Percentiles rank a stretch among this genome's conserved stretches.
Conservation (phyloP, 1,140 invertebrate genomes). For the Lutraria rhynchaena region DNA sequence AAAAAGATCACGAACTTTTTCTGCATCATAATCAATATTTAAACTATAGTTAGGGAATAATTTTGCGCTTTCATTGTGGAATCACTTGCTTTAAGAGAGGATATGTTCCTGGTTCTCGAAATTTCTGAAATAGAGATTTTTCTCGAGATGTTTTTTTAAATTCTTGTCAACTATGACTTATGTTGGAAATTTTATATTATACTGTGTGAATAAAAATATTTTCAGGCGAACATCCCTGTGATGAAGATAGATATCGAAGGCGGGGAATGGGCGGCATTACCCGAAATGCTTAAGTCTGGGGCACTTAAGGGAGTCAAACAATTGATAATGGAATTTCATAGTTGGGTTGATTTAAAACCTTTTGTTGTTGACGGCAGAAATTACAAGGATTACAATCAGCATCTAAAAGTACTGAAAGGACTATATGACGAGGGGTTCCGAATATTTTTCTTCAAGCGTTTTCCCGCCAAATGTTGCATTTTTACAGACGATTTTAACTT, state of each 20-base stretch:
- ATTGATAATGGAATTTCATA: slow-evolving; percentile 49
- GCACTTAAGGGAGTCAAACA: slow-evolving; percentile 34
- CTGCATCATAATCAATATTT: too few relatives aligned
- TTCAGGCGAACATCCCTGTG: slow-evolving; percentile 20
- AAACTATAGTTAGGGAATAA: too few relatives aligned
- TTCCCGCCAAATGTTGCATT: slow-evolving; percentile 33
- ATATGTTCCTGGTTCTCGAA: too few relatives aligned
- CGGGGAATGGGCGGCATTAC: slow-evolving; percentile 30
- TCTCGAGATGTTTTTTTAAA: too few relatives aligned
- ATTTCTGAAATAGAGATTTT: too few relatives aligned
- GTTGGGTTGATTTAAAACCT: slow-evolving; percentile 30
- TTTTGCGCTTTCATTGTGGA: too few relatives aligned
- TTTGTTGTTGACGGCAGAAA: slow-evolving; percentile 17
- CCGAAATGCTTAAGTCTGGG: slow-evolving; percentile 31
- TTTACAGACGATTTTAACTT: slow-evolving; percentile 31
- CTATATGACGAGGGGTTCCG: slow-evolving; percentile 41
- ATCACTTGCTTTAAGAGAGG: too few relatives aligned
- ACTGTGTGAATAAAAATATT: too few relatives aligned
- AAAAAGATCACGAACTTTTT: too few relatives aligned
- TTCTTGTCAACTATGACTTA: too few relatives aligned
- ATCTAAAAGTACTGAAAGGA: slow-evolving; percentile 16
- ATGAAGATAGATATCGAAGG: slow-evolving; percentile 50
- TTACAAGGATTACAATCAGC: slow-evolving; percentile 24
- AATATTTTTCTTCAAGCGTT: slow-evolving; percentile 45
- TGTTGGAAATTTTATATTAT: too few relatives aligned